Conservation (phyloP, 2,888 invertebrate species). For the Hetaerina titia region DNA sequence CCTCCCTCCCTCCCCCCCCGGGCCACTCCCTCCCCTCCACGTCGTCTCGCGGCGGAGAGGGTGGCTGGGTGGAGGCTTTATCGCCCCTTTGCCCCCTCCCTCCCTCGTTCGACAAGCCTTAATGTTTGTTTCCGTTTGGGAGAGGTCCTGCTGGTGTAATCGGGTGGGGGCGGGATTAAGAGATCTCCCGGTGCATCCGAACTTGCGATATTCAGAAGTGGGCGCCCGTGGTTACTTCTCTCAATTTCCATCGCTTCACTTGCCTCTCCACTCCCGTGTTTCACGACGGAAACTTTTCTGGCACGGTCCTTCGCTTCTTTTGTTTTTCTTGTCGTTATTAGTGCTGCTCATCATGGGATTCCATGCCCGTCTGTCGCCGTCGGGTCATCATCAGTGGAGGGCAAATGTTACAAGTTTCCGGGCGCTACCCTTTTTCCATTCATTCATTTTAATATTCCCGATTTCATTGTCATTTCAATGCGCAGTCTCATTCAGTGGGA, state of each 20-base stretch:
- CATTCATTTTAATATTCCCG: background rate
- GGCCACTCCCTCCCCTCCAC: background rate
- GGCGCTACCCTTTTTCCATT: background rate
- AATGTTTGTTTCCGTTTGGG: background rate
- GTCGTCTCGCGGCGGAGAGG: background rate
- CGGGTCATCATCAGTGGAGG: background rate
- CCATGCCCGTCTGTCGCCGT: background rate
- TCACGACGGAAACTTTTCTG: conserved; percentile 3
- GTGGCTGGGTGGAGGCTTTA: background rate
- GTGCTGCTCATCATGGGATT: background rate
- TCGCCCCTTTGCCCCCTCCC: background rate
- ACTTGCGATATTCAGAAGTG: background rate
- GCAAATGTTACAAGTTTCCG: background rate
- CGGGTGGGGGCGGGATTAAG: background rate
- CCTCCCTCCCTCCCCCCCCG: background rate
- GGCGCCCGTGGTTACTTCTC: background rate
- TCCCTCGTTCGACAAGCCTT: background rate
- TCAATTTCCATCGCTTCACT: background rate
- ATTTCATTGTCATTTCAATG: background rate
- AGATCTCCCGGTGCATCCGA: background rate
- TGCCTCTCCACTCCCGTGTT: background rate
- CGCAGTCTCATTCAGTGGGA: background rate
- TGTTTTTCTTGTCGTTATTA: background rate
- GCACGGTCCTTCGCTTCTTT: background rate
- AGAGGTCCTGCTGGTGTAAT: background rate